Base-by-base conservation (phyloP, 2,797 vertebrate genomes). In the Anableps anableps region DNA sequence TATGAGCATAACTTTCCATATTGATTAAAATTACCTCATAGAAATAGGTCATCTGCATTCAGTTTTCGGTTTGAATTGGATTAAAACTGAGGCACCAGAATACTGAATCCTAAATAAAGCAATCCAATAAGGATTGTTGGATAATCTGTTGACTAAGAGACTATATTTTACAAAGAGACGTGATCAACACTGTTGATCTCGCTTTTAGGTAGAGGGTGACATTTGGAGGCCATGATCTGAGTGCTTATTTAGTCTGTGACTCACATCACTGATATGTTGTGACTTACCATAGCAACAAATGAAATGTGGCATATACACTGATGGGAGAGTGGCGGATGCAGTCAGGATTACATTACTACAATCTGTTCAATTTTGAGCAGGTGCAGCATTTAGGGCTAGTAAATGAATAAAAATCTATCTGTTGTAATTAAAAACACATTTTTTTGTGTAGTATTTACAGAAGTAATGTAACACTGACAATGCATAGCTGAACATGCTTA, bases 1-100 rank as follows among this genome's bases (percentile, higher is more conserved):
- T 41, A 77, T 7, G 48, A 62, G 53, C 78, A 58, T 66, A 90
- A 55, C 74, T 86, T 88, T 80, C 77, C 77, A 81, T 71, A 72
- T 34, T 3, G 23, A 36, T n/a, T 47, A 31, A 34, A 71, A 29
- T 53, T 53, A 71, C 23, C 47, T 16, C 41, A 55, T 23, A 23
- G 48, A 76, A 72, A 74, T 1, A 11, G 5, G 72, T 21, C 10
- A 38, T 58, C 21, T 77, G 45, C 47, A 72, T 51, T 23, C 26
- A 26, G 43, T 38, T 17, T 70, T 9, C 16, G 55, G 45, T 16
- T 50, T 47, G 26, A 71, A 47, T 19, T 71, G n/a, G 41, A 43
- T 58, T 29, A 17, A 76, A 64, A 31, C 21, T 17, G 38, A 47
- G 47, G 5, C 21, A 31, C 10, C 5, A 74, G 1, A 34, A 31